Percentiles rank a stretch among this genome's conserved stretches.
These are phyloP conservation scores for Thamnaconus septentrionalis DNA, from an alignment of 2,113 vertebrate species.

Conservation along the genomic window DNA sequence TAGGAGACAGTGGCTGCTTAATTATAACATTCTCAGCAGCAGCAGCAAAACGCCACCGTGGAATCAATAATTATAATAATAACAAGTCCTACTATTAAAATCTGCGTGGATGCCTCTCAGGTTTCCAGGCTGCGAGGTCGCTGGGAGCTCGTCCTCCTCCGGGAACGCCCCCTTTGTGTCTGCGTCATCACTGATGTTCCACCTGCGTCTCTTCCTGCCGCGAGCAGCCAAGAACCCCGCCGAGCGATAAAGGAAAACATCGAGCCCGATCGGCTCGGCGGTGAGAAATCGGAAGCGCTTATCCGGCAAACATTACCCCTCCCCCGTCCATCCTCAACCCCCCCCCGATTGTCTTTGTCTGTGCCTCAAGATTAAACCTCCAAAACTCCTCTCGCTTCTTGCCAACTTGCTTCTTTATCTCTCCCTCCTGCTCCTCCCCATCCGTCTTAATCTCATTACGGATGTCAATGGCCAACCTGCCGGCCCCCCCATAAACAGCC, in stretches of 20 bases:
- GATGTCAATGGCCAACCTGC: conserved; percentile 68
- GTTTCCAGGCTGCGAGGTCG: too few relatives aligned
- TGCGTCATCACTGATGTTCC: conserved; percentile 18
- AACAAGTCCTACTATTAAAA: too few relatives aligned
- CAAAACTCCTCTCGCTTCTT: conserved; percentile 20
- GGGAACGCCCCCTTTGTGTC: neutral
- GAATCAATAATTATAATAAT: too few relatives aligned
- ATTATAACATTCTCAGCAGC: too few relatives aligned
- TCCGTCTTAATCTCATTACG: conserved; percentile 70
- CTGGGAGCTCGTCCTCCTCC: conserved; percentile 3
- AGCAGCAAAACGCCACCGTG: too few relatives aligned
- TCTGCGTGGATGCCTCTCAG: too few relatives aligned
- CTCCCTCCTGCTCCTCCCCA: conserved; percentile 37
- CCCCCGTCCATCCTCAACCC: conserved; percentile 4
- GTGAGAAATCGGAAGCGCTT: neutral
- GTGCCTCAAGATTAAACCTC: conserved; percentile 43
- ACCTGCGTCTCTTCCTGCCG: conserved; percentile 16
- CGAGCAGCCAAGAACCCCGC: conserved; percentile 14
- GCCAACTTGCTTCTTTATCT: conserved; percentile 44
- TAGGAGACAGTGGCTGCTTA: too few relatives aligned
- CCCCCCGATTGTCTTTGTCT: conserved; percentile 21
- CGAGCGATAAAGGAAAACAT: conserved; percentile 3
- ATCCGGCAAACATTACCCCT: neutral
- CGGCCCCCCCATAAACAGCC: conserved; percentile 61
- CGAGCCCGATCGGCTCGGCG: neutral